Evolutionary conservation across 2,797 vertebrate genomes (phyloP).

Genomic region (Pachyuromys duprasi): DNA sequence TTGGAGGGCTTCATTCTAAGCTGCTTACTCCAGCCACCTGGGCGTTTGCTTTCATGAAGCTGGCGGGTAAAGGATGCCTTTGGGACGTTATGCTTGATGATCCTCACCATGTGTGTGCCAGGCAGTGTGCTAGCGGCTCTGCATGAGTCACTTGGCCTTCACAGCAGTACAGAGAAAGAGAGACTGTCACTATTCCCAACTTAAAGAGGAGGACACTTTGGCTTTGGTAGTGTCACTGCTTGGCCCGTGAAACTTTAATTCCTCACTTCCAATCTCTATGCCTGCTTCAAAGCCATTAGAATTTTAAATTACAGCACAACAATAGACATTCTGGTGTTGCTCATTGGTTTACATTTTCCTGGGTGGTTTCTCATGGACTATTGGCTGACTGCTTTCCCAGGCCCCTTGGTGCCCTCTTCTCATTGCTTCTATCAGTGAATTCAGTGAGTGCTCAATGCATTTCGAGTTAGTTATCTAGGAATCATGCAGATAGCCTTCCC

Average conservation of each 20-base stretch:
- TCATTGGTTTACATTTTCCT: not conserved
- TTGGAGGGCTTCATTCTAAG: not conserved
- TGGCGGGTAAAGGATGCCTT: not conserved
- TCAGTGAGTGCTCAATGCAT: not conserved
- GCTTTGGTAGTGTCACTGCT: not conserved
- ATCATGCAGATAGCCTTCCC: not conserved
- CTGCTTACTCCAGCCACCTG: not conserved
- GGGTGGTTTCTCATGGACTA: not conserved
- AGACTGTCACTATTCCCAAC: rapidly evolving
- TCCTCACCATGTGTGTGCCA: rapidly evolving
- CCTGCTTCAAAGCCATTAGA: not conserved
- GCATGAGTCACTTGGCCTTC: rapidly evolving
- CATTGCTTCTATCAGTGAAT: not conserved
- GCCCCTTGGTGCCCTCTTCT: not conserved
- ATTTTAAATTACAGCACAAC: not conserved
- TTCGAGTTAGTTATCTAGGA: not conserved
- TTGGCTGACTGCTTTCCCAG: not conserved
- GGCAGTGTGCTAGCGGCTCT: not conserved
- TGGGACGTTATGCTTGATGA: not conserved
- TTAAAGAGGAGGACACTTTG: not conserved
- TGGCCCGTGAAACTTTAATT: not conserved
- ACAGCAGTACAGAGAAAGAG: not conserved
- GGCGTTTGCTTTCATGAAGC: not conserved
- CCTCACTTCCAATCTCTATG: not conserved
- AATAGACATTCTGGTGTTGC: not conserved